These are phyloP conservation scores for Mimachlamys varia DNA, from an alignment of 2,888 invertebrate genomes.

Conservation along the genomic window DNA sequence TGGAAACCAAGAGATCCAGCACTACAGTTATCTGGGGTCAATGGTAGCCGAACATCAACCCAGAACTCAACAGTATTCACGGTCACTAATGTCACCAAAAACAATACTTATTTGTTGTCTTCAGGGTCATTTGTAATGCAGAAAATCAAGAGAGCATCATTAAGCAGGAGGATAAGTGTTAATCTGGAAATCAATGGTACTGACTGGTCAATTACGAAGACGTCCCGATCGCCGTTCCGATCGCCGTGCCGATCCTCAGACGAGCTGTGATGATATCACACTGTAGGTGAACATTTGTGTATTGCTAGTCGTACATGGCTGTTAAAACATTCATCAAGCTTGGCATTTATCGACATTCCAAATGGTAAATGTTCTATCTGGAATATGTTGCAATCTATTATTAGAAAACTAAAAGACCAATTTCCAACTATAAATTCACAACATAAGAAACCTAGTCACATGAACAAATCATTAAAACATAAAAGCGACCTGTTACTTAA, in stretches of 20 bases:
- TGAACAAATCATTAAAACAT: conserved; percentile 3
- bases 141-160: not conserved
- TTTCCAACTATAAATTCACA: conserved; percentile 3
- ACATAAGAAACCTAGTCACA: not conserved
- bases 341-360: not conserved
- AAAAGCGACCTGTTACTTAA: not conserved
- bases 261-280: not conserved
- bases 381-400: not conserved
- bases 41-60: no score
- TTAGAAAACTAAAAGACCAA: conserved; percentile 31
- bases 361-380: not conserved
- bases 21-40: no score
- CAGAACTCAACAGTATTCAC: no score
- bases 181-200: conserved; percentile 3
- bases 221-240: not conserved
- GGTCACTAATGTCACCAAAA: not conserved
- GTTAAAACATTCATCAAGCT: conserved; percentile 29
- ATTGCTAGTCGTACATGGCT: not conserved
- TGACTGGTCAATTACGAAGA: not conserved
- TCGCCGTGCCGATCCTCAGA: not conserved
- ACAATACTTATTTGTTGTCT: not conserved
- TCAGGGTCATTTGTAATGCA: not conserved
- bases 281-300: not conserved
- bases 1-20: no score
- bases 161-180: not conserved